Conservation (phyloP, 2,888 invertebrate genomes). For the Volucella zonaria region DNA sequence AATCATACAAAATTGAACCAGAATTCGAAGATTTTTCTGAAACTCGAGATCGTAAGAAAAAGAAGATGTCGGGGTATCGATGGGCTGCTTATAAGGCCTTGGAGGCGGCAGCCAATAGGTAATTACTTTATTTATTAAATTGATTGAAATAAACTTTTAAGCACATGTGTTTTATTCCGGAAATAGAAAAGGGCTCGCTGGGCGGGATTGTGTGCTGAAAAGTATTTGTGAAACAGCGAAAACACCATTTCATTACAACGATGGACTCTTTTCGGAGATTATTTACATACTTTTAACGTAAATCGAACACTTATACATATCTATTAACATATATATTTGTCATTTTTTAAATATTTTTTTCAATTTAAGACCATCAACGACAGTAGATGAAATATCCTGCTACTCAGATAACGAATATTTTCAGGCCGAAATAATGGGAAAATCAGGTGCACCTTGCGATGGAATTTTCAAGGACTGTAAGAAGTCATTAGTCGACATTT, state of each 20-base stretch:
- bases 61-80: slow-evolving; percentile 79
- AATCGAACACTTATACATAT: slow-evolving; percentile 78
- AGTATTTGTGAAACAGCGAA: slow-evolving; percentile 89
- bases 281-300: slow-evolving; percentile 89
- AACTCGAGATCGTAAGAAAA: slow-evolving; percentile 23
- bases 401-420: slow-evolving; percentile 89
- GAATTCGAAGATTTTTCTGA: slow-evolving; percentile 44
- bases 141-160: background rate
- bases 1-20: slow-evolving; percentile 22
- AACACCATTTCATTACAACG: slow-evolving; percentile 86
- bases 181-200: slow-evolving; percentile 85
- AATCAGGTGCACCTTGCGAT: slow-evolving; percentile 80
- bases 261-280: slow-evolving; percentile 88
- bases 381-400: slow-evolving; percentile 86
- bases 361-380: slow-evolving; percentile 86
- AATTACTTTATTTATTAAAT: slow-evolving; percentile 62
- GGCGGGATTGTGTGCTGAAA: slow-evolving; percentile 87
- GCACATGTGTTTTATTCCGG: slow-evolving; percentile 67
- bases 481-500: slow-evolving; percentile 79
- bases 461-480: slow-evolving; percentile 78
- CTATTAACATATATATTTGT: background rate
- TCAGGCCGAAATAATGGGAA: slow-evolving; percentile 88
- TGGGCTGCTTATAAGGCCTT: slow-evolving; percentile 88
- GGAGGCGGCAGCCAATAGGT: slow-evolving; percentile 85
- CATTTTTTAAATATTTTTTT: background rate